A percentile compares a stretch with the other conserved stretches of the same genome.
Evolutionary conservation across 2,113 vertebrate genomes (phyloP).

Genomic region (Corythornis madagascariensis): DNA sequence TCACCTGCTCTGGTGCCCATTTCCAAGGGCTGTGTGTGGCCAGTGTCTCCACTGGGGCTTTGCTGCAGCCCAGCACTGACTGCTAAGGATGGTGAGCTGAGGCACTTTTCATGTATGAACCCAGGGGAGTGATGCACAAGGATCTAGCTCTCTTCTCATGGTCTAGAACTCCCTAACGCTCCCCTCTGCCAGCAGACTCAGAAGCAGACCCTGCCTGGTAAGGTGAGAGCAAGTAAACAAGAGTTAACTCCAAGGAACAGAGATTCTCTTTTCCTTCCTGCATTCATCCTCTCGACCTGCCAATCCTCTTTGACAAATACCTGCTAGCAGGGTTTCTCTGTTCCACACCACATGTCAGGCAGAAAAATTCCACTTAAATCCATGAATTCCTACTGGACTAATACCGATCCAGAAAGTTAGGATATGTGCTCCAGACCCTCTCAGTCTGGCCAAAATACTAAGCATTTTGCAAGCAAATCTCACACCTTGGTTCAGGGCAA

Average conservation of each 20-base stretch:
- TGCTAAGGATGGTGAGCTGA: fast-evolving
- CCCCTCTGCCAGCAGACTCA: not conserved
- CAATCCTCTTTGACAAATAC: not conserved
- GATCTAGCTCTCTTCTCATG: not conserved
- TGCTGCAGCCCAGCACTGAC: not conserved
- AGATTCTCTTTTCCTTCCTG: not conserved
- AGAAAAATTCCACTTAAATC: conserved; percentile 27
- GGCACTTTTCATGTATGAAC: not conserved
- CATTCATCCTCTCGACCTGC: not conserved
- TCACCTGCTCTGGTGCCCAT: fast-evolving
- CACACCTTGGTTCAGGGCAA: not conserved
- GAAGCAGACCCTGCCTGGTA: not conserved
- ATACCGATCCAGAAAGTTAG: not conserved
- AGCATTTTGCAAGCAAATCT: not conserved
- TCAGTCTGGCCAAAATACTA: not conserved
- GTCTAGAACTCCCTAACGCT: not conserved
- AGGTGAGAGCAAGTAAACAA: not conserved
- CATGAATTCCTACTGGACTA: not conserved
- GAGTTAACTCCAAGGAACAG: not conserved
- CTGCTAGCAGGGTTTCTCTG: not conserved
- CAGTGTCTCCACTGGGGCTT: not conserved
- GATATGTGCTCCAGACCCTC: not conserved
- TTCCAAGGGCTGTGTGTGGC: not conserved
- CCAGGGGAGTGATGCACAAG: not conserved
- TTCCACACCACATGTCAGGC: not conserved